Base-by-base conservation (phyloP, 2,113 vertebrate genomes). In the Axis porcinus region DNA sequence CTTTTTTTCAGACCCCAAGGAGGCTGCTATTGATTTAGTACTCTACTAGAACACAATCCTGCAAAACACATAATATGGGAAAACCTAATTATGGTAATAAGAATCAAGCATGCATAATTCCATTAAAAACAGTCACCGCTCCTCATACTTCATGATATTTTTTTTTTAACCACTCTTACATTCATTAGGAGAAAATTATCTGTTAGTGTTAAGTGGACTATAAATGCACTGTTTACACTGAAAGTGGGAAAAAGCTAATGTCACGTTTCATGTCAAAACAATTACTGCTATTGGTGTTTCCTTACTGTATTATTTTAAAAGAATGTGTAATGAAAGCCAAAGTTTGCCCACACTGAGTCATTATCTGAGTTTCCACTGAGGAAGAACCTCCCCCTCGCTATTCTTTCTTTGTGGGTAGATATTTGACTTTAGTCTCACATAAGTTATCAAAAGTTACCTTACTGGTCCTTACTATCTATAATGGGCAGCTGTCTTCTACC, bases 181-280 rank as follows among this genome's bases (percentile, higher is more conserved):
- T 97, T 98, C 96, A 98, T 98, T 98, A 98, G 92, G 83, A 98
- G 96, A 96, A 98, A 98, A 99, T 98, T 98, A 98, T 93, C 94
- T 98, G 97, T 97, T 94, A 97, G 96, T 96, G 79, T 96, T 97
- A 98, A 98, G 96, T 84, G 96, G 86, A 97, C 97, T 98, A 89
- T 94, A 97, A 98, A 98, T 70, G 92, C 70, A 88, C 76, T 97
- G 87, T 98, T 99, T 97, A 98, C 52, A 96, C 11, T 40, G 94
- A 87, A 47, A 98, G 47, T 11, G 50, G 92, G 50, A 97, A 89
- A 91, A 88, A 94, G 97, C 97, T 79, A 98, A 88, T 92, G 40
- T 83, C 90, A 92, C 11, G 36, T 97, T 98, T 98, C 57, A 58
- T 91, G 67, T 98, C 89, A 96, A 97, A 98, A 98, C 60, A 85